phyloP scores from a whole-genome alignment of 2,113 vertebrate species.

The human region GRCh38 chr21:15269001-15269500 shows the following conservation, averaged over 20 bases:
- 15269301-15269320: not conserved
- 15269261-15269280: not conserved
- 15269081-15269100: too few species aligned
- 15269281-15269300: not conserved
- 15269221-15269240: not conserved
- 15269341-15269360: not conserved
- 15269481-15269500: not conserved
- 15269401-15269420: not conserved
- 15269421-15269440: not conserved
- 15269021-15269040: too few species aligned
- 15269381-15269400: not conserved
- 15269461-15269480: constrained; percentile 5
- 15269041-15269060: too few species aligned
- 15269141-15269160: not conserved
- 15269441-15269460: constrained; percentile 17
- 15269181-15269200: not conserved
- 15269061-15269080: too few species aligned
- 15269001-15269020: too few species aligned
- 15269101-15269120: too few species aligned
- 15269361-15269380: not conserved
- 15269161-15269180: not conserved
- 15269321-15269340: not conserved
- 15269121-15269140: too few species aligned
- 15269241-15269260: not conserved
- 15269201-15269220: not conserved